Percentiles rank a stretch among this genome's conserved stretches.
Evolutionary conservation across 2,797 vertebrate species (phyloP).

Genomic region (Typhlichthys subterraneus): DNA sequence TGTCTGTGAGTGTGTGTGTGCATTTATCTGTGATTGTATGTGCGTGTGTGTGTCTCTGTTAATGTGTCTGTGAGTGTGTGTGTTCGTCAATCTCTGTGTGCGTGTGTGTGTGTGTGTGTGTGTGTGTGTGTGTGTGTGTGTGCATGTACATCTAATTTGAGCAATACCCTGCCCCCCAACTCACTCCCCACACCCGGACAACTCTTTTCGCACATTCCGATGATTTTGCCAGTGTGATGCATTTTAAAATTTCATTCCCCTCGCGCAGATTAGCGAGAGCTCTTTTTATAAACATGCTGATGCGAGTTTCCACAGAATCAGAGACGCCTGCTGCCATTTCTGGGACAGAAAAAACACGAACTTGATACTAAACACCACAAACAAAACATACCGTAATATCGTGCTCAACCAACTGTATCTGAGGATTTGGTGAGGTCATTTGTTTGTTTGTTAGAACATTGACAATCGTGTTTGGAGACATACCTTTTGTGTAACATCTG

Average conservation of each 20-base stretch:
- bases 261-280: conserved; percentile 30
- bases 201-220: conserved; percentile 23
- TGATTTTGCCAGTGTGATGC: conserved; percentile 35
- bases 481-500: too few species aligned
- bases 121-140: background rate
- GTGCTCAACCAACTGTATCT: background rate
- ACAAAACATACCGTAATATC: background rate
- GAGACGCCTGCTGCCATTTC: background rate
- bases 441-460: background rate
- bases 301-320: conserved; percentile 24
- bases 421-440: background rate
- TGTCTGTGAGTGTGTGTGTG: background rate
- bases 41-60: background rate
- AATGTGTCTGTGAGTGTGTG: background rate
- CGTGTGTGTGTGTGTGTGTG: background rate
- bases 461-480: too few species aligned
- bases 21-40: background rate
- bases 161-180: background rate
- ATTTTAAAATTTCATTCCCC: conserved; percentile 25
- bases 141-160: conserved; percentile 16
- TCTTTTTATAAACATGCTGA: conserved; percentile 33
- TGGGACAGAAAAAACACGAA: background rate
- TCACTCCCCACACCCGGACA: conserved; percentile 15
- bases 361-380: background rate
- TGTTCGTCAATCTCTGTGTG: too few species aligned